Conservation (phyloP, 2,113 vertebrate species). For the Urocynchramus pylzowi region DNA sequence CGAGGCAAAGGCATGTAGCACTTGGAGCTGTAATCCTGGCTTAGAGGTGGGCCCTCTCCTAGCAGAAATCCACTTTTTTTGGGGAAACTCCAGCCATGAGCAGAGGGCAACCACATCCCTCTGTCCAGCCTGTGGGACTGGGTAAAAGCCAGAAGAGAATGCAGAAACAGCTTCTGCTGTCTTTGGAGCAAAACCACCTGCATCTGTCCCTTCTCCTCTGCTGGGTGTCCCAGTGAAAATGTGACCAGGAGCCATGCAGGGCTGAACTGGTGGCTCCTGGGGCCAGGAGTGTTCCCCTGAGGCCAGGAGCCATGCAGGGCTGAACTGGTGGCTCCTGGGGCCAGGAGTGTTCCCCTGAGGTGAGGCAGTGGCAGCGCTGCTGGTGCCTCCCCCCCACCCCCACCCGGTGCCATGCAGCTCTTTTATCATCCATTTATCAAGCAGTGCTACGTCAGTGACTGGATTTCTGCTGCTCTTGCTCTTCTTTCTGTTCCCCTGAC, state of each 20-base stretch:
- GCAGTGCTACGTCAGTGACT: accelerated
- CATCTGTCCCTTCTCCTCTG: not conserved
- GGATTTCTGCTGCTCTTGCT: not conserved
- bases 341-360: accelerated
- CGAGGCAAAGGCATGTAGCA: accelerated
- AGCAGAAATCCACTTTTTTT: accelerated
- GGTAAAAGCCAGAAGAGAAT: not conserved
- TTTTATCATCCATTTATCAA: not conserved
- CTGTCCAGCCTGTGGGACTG: not conserved
- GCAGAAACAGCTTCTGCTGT: not conserved
- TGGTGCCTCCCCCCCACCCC: accelerated
- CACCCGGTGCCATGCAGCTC: accelerated
- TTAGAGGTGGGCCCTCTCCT: not conserved
- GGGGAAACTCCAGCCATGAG: not conserved
- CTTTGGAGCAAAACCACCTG: not conserved
- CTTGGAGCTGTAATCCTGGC: not conserved
- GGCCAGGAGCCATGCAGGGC: not conserved
- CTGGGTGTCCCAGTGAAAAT: not conserved
- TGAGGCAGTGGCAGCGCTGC: accelerated
- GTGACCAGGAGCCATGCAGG: not conserved
- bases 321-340: not conserved
- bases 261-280: not conserved
- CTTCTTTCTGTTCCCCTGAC: not conserved
- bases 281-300: not conserved
- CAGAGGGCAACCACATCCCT: not conserved